phyloP scores from a whole-genome alignment of 2,113 vertebrate genomes.

The Parus major region DNA sequence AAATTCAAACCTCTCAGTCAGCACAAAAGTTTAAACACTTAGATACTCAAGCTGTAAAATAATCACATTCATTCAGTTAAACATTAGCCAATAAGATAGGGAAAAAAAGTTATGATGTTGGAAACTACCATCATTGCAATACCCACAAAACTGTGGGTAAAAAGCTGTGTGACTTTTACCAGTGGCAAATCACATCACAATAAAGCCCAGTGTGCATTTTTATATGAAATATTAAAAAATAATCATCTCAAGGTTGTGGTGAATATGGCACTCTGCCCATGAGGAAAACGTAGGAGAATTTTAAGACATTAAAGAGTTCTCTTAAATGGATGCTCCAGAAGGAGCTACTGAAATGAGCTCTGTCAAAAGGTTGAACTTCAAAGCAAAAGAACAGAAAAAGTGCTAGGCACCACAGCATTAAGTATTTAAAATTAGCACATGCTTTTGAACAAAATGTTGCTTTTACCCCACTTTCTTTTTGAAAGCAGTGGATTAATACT shows the following conservation, averaged over 20 bases:
- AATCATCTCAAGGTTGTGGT: not conserved
- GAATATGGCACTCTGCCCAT: not conserved
- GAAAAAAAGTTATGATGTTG: not conserved
- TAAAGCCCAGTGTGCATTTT: not conserved
- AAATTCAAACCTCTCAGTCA: slow-evolving; percentile 54
- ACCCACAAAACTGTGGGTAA: not conserved
- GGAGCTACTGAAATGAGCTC: not conserved
- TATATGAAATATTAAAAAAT: not conserved
- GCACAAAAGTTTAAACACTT: slow-evolving; percentile 52
- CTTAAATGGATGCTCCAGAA: not conserved
- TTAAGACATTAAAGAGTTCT: not conserved
- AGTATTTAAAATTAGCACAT: not conserved
- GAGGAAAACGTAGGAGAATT: not conserved
- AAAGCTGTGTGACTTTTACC: not conserved
- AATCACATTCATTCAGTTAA: slow-evolving; percentile 61
- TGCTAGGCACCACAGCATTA: not conserved
- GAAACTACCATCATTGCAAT: not conserved
- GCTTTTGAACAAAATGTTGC: not conserved
- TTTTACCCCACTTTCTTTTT: not conserved
- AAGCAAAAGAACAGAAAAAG: not conserved
- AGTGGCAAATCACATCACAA: not conserved
- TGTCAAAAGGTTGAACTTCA: not conserved
- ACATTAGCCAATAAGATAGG: slow-evolving; percentile 58
- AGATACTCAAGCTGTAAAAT: slow-evolving; percentile 58
- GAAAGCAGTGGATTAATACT: not conserved